Base-by-base conservation (phyloP, 37 sponge, comb jelly and placozoan species). In the Spongilla lacustris region DNA sequence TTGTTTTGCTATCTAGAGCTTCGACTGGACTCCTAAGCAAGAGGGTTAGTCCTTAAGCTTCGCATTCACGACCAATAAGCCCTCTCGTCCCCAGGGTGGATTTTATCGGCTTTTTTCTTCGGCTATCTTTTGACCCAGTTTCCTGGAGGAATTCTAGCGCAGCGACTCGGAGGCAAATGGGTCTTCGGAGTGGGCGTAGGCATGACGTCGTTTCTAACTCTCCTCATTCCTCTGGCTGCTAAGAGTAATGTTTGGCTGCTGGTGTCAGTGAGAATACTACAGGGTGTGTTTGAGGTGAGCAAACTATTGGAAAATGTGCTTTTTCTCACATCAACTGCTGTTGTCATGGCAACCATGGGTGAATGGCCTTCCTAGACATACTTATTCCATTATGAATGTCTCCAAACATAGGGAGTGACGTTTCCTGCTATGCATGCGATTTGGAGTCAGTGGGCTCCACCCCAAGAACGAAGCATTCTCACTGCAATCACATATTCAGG, bases 51-150 rank as follows among this genome's bases (percentile, higher is more conserved):
- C 12, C 21, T 58, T 17, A 58, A 17, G 14, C 58, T 19, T 58
- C 11, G 58, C 30, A 27, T 22, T 3, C 32, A 36, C 0, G 33
- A 17, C 19, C 13, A 25, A 69, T 24, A 34, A 24, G n/a, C 38
- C 34, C 14, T 24, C 46, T 37, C 41, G 22, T 30, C 22, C 74
- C 0, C 77, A 97, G 98, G 96, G 37, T 89, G 92, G 92, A 71
- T 97, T 25, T 78, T 97, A 12, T 75, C 89, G 4, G 81, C 96
- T 4, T 97, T 95, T 87, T 98, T 97, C 91, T 94, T 87, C 69
- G 99, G 99, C 49, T 98, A 98, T 85, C 75, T 95, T 22, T 22
- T 98, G 36, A 97, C 96, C 21, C 99, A 98, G 76, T 78, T 98
- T 58, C 99, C 99, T 27, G 98, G 98, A 2, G 98, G 98, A 11